Base-by-base conservation (phyloP, 1,140 invertebrate species). In the Chymomyza costata region DNA sequence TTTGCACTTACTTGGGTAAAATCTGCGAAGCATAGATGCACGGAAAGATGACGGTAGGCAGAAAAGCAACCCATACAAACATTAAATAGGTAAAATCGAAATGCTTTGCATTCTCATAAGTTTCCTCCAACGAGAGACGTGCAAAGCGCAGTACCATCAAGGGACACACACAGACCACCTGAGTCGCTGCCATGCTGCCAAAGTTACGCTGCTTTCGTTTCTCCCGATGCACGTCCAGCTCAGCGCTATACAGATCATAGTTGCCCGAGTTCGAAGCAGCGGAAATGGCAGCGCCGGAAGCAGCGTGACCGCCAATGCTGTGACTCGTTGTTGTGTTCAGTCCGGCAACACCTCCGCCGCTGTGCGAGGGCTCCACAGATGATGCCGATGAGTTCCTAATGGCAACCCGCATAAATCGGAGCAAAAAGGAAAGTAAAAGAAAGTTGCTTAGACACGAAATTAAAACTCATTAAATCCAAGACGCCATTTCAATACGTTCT, bases 51-150 rank as follows among this genome's bases (percentile, higher is more conserved):
- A 90, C 89, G 0, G 90, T 91, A 19, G 91, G 91, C 25, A 92
- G 69, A 55, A 92, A 93, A 1, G 90, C 91, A 19, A 93, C 83
- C 91, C 91, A 93, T 3, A 92, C 89, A 55, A 92, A 91, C 53
- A 90, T 88, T 18, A 90, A 87, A 73, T 90, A 93, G 1, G 88
- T 90, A 13, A 92, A 88, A 65, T 93, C 92, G 46, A 92, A 91
- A 65, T 91, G 89, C 14, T 87, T 88, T 13, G 86, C 88, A 68
- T 92, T 93, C 30, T 91, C 90, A 53, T 92, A 91, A 0, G 91
- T 93, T 73, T 93, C 92, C 30, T 88, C 85, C 7, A 93, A 82
- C 18, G 90, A 89, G 45, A 91, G 87, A 34, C 90, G 88, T 0
- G 90, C 90, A 10, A 93, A 83, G 62, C 90, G 87, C 1, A 93